phyloP scores from a whole-genome alignment of 30 jellyfish, hydroid and myxozoan genomes.

The Cassiopea xamachana region DNA sequence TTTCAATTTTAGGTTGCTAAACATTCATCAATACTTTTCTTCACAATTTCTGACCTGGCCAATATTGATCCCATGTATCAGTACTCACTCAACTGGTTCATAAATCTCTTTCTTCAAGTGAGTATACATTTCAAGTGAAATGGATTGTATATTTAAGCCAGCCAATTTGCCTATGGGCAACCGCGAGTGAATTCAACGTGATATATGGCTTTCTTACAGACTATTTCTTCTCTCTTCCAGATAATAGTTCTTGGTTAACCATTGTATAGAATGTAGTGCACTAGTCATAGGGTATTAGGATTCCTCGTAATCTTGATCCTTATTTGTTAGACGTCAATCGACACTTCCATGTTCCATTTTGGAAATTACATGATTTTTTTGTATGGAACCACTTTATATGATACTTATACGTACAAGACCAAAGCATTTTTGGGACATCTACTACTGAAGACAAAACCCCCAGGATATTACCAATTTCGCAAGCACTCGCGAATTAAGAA shows the following conservation, averaged over 20 bases:
- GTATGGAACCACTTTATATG: no score
- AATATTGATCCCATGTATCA: conserved; percentile 75
- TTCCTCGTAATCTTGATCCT: no score
- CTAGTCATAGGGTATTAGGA: no score
- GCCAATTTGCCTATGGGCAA: neutral
- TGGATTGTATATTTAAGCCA: neutral
- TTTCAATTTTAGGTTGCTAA: conserved; percentile 54
- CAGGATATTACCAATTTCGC: no score
- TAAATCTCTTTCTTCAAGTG: conserved; percentile 67
- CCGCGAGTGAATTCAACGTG: neutral
- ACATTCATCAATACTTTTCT: conserved; percentile 74
- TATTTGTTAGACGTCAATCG: no score
- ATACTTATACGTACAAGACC: no score
- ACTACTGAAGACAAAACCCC: no score
- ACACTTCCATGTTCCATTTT: no score
- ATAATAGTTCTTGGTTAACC: no score
- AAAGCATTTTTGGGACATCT: no score
- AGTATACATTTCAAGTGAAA: neutral
- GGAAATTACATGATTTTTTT: no score
- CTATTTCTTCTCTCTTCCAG: neutral
- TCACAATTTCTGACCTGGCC: conserved; percentile 71
- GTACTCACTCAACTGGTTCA: conserved; percentile 77
- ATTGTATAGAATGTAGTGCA: neutral
- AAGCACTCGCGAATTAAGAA: no score
- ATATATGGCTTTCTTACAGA: neutral